Percentiles rank a stretch among this genome's conserved stretches.
These are phyloP conservation scores for Acrobeloides nanus DNA, from an alignment of 2,888 invertebrate genomes.

Conservation along the genomic window DNA sequence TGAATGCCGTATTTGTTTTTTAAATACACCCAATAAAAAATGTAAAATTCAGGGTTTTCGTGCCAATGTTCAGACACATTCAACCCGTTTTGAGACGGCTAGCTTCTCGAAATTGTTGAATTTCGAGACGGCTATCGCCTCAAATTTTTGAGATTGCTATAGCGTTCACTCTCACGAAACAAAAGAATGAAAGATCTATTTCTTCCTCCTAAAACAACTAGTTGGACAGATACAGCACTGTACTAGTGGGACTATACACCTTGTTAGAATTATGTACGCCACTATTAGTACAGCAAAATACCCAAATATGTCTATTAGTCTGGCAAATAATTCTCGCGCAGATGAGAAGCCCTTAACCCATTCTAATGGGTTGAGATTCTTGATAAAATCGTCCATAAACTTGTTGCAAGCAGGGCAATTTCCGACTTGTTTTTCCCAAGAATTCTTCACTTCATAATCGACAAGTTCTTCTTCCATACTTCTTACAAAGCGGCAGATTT, in stretches of 20 bases:
- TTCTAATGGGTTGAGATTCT: constrained; percentile 37
- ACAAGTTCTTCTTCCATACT: constrained; percentile 23
- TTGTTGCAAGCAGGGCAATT: constrained; percentile 46
- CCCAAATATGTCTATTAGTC: constrained; percentile 31
- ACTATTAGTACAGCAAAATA: constrained; percentile 29
- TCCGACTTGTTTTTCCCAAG: constrained; percentile 23
- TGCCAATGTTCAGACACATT: too few relatives aligned
- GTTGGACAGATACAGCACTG: constrained; percentile 33
- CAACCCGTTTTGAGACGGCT: too few relatives aligned
- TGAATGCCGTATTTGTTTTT: too few relatives aligned
- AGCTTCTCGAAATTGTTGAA: too few relatives aligned
- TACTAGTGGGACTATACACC: constrained; percentile 33
- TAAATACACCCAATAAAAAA: too few relatives aligned
- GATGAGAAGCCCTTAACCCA: constrained; percentile 39
- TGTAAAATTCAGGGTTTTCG: too few relatives aligned
- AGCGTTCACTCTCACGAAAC: too few relatives aligned
- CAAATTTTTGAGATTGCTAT: too few relatives aligned
- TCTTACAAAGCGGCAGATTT: constrained; percentile 37
- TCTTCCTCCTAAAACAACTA: too few relatives aligned
- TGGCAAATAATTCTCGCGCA: constrained; percentile 34
- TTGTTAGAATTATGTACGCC: constrained; percentile 34
- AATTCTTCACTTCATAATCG: constrained; percentile 16
- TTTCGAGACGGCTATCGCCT: too few relatives aligned
- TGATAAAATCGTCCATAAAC: constrained; percentile 34
- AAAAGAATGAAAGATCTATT: too few relatives aligned